Conservation (phyloP, 2,797 vertebrate species). For the Lophotriccus pileatus region DNA sequence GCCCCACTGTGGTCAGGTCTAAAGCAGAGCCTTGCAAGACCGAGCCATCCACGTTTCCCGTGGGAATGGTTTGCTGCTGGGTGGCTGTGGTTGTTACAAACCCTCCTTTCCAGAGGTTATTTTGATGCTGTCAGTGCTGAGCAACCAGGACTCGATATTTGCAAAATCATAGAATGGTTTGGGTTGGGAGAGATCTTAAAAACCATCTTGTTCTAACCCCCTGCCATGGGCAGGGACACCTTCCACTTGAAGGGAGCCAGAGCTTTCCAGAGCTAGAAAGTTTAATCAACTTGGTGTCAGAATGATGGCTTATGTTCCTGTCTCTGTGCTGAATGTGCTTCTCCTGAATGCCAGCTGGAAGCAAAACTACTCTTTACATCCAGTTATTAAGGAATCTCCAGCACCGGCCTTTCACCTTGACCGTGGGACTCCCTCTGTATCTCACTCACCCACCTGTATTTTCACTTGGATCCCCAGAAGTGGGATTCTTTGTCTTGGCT, state of each 20-base stretch:
- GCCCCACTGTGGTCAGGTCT: not conserved
- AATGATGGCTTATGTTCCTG: not conserved
- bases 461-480: not conserved
- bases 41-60: fast-evolving
- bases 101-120: not conserved
- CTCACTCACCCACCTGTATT: not conserved
- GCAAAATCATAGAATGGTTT: not conserved
- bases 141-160: not conserved
- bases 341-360: not conserved
- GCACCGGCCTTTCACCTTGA: not conserved
- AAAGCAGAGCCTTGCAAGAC: not conserved
- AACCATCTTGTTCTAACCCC: not conserved
- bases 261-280: not conserved
- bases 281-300: not conserved
- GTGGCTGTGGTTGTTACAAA: not conserved
- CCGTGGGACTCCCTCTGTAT: not conserved
- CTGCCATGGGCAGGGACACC: not conserved
- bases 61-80: fast-evolving
- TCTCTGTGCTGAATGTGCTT: not conserved
- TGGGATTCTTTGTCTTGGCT: not conserved
- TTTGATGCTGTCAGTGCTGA: not conserved
- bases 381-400: not conserved
- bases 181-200: not conserved
- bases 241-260: no score
- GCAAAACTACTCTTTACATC: not conserved